Base-by-base conservation (phyloP, 2,888 invertebrate genomes). In the Alsophila aescularia region DNA sequence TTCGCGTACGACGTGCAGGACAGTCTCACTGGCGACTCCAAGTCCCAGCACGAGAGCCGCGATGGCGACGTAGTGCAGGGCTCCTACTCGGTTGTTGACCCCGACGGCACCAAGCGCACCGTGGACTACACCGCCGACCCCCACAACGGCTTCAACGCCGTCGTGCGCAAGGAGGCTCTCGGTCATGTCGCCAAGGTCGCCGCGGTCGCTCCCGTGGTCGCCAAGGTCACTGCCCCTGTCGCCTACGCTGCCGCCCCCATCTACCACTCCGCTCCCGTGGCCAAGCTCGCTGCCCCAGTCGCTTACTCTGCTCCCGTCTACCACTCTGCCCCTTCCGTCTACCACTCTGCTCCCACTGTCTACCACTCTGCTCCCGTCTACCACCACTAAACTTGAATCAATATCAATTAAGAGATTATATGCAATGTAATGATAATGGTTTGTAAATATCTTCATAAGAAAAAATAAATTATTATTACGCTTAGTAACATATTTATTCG, bases 21-120 rank as follows among this genome's bases (percentile, higher is more conserved):
- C 61, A 79, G 83, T 54, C 73, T 91, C 78, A 93, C 93, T 57
- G 93, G 93, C 0, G 93, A 93, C 83, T 91, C 92, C 79, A 93
- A 93, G 75, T 87, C 88, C 58, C 93, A 93, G 77, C 92, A 93
- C 64, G 93, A 93, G 70, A 81, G 77, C 24, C 87, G 92, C 32
- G 93, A 93, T 36, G 93, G 93, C 16, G 93, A 93, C 58, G 87
- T 89, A 8, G 92, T 93, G 9, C 79, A 79, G 24, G 92, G 93
- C 45, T 90, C 88, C 45, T 92, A 92, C 83, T 89, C 90, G 60
- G 83, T 92, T 9, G 83, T 84, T 18, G 92, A 93, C 66, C 85
- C 92, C 44, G 92, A 93, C 60, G 93, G 92, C 64, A 88, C 85
- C 67, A 87, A 81, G 69, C 87, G 92, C 62, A 90, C 84, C 36